Base-by-base conservation (phyloP, 2,797 vertebrate species). In the Cheirogaleus major region DNA sequence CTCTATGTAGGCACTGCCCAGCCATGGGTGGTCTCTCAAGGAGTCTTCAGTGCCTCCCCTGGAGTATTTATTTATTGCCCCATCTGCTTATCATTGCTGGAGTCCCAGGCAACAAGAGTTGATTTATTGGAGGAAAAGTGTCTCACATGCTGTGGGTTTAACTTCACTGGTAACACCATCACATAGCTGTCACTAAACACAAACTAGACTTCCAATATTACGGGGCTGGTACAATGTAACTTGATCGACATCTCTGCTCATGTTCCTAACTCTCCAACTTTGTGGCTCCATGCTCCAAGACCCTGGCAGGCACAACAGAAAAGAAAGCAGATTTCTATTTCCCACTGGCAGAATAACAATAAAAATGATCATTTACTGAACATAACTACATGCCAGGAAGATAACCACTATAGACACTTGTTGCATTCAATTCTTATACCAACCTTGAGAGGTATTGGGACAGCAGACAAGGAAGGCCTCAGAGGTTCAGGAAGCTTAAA, bases 361-460 rank as follows among this genome's bases (percentile, higher is more conserved):
- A 87, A 93, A 73, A 92, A 82, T 27, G 32, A 61, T 23, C 38
- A 92, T 41, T 95, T 79, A 87, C 7, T 87, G 38, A 94, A 52
- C 69, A 65, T 48, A 41, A 73, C 55, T 55, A 75, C 7, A 43
- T 48, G 13, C 1, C 43, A 59, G 38, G 30, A 95, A 93, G 55
- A 79, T 32, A 96, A 65, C 4, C 41, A 63, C 43, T 63, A 22
- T 32, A 48, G 4, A 88, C 5, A 70, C 22, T 93, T 52, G 15
- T 35, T 70, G 81, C 12, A 2, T 59, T 90, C 23, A 91, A 78
- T 52, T 93, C 91, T 86, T 59, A 63, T 17, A 86, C 41, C 27
- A 67, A 72, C 23, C 20, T 27, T 75, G n/a, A 52, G n/a, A 93
- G 22, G 61, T 41, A 7, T 10, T 63, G 67, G 52, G 30, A 13